These are phyloP conservation scores for Oeneis ivallda DNA, from an alignment of 2,888 invertebrate species.

Conservation along the genomic window DNA sequence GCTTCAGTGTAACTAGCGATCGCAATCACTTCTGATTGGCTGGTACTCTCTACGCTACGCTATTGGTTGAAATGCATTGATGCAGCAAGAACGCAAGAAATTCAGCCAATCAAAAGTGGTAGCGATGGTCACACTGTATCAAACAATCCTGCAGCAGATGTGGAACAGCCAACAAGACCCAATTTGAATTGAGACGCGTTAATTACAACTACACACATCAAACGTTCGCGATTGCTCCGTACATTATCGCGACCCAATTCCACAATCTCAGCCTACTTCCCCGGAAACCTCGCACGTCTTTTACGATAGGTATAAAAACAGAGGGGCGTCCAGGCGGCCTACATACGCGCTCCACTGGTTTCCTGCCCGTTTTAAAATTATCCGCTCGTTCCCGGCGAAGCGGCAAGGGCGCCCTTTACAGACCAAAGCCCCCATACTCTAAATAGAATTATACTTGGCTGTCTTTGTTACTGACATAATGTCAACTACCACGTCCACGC, in stretches of 20 bases:
- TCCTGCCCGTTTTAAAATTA: constrained; percentile 77
- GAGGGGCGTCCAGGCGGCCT: constrained; percentile 70
- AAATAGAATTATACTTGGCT: constrained; percentile 42
- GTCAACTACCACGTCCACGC: background rate
- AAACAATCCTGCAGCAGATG: background rate
- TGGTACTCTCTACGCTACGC: too few relatives aligned
- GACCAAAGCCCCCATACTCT: constrained; percentile 59
- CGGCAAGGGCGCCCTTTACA: constrained; percentile 77
- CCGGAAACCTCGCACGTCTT: constrained; percentile 67
- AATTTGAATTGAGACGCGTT: constrained; percentile 10
- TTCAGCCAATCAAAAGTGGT: too few relatives aligned
- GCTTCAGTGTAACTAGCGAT: too few relatives aligned
- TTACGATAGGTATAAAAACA: constrained; percentile 69
- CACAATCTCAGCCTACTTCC: constrained; percentile 68
- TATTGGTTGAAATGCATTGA: too few relatives aligned
- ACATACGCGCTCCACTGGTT: constrained; percentile 74
- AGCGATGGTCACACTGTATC: too few relatives aligned
- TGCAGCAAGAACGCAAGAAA: too few relatives aligned
- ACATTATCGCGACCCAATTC: constrained; percentile 67
- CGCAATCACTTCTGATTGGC: too few relatives aligned
- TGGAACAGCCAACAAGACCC: constrained; percentile 18
- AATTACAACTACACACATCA: constrained; percentile 39
- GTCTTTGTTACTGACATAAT: constrained; percentile 18
- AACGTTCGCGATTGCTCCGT: constrained; percentile 40
- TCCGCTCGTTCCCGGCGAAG: constrained; percentile 67